Conservation (phyloP, 2,113 vertebrate genomes). For the Etheostoma spectabile region DNA sequence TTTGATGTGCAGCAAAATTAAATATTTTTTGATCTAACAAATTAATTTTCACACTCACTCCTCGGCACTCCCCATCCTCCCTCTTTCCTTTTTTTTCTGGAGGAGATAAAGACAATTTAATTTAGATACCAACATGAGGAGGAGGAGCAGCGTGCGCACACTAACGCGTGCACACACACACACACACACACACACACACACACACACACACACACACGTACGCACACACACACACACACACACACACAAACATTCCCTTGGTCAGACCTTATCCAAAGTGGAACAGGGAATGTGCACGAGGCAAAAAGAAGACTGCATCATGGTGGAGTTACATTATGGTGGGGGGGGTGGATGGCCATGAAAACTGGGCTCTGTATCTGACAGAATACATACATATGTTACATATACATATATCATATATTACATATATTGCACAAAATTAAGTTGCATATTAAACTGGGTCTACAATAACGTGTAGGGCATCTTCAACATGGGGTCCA, state of each 20-base stretch:
- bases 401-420: too few relatives aligned
- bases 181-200: neutral
- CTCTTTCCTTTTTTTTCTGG: conserved; percentile 67
- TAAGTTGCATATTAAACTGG: too few relatives aligned
- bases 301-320: neutral
- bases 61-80: conserved; percentile 64
- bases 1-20: conserved; percentile 89
- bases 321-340: neutral
- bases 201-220: neutral
- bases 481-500: too few relatives aligned
- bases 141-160: conserved; percentile 56
- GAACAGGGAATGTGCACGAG: neutral
- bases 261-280: conserved; percentile 50
- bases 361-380: neutral
- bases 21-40: conserved; percentile 90
- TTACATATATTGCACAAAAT: too few relatives aligned
- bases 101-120: conserved; percentile 89
- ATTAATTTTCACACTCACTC: conserved; percentile 84
- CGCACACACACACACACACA: conserved; percentile 8
- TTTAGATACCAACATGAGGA: conserved; percentile 84
- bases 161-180: too few relatives aligned
- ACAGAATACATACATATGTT: too few relatives aligned
- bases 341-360: neutral
- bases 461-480: too few relatives aligned
- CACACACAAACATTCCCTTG: conserved; percentile 33